These are phyloP conservation scores for Rhynchopsitta pachyrhyncha DNA, from an alignment of 2,113 vertebrate species.

Conservation along the genomic window DNA sequence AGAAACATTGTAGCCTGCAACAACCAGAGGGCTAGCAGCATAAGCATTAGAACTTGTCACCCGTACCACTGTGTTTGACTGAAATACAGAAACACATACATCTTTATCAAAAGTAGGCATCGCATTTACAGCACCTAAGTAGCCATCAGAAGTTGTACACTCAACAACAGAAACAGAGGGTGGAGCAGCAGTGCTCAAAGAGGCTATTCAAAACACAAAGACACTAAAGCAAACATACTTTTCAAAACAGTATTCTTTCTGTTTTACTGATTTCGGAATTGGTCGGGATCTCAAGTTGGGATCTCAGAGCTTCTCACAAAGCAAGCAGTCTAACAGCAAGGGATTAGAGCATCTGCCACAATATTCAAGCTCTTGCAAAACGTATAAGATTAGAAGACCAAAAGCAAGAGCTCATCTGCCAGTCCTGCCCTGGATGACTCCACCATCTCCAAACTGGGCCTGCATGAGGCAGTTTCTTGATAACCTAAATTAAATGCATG, in stretches of 20 bases:
- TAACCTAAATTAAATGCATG: neutral
- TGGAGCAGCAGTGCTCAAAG: neutral
- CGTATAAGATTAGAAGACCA: neutral
- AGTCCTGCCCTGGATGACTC: neutral
- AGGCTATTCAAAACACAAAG: neutral
- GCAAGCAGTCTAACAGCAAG: neutral
- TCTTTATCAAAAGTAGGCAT: neutral
- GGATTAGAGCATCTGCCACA: neutral
- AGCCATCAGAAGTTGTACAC: neutral
- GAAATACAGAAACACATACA: neutral
- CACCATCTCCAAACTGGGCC: neutral
- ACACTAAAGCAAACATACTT: neutral
- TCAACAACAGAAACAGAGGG: neutral
- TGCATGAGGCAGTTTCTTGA: fast-evolving
- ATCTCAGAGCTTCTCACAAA: neutral
- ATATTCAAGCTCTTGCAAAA: neutral
- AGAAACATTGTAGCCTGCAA: conserved; percentile 93
- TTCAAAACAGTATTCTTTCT: neutral
- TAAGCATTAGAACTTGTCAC: conserved; percentile 89
- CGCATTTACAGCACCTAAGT: neutral
- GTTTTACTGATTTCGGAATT: neutral
- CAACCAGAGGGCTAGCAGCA: conserved; percentile 82
- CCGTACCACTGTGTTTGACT: conserved; percentile 85
- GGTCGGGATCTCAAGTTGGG: neutral
- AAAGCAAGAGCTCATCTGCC: neutral